Percentiles rank a stretch among this genome's conserved stretches.
These are phyloP conservation scores for Aphelenchoides besseyi DNA, from an alignment of 1,140 invertebrate species.

Conservation along the genomic window DNA sequence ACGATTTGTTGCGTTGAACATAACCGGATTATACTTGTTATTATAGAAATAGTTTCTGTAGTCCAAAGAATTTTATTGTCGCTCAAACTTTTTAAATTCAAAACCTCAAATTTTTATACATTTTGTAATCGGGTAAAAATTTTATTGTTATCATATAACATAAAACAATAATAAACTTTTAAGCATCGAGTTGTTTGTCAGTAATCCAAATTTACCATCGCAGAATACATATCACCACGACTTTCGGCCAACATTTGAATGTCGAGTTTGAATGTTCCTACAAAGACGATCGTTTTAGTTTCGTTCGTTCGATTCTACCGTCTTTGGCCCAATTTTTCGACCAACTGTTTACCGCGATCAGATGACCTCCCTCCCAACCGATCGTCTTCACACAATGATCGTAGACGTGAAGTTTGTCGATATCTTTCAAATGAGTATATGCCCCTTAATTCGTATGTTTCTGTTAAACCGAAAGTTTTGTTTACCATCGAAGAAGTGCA, in stretches of 20 bases:
- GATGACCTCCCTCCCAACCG: constrained; percentile 2
- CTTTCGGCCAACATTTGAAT: constrained; percentile 10
- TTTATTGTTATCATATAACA: neutral
- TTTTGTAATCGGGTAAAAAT: neutral
- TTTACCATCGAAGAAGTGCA: no score
- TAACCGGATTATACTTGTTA: neutral
- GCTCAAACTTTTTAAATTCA: neutral
- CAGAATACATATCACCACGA: constrained; percentile 15
- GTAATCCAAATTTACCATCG: neutral
- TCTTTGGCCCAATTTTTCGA: constrained; percentile 12
- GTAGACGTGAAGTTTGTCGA: constrained; percentile 19
- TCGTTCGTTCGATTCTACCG: neutral
- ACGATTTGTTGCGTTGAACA: constrained; percentile 2
- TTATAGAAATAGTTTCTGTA: neutral
- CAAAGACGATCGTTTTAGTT: neutral
- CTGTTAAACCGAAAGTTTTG: neutral
- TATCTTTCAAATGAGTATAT: neutral
- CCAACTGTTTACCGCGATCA: constrained; percentile 11
- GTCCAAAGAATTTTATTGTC: neutral
- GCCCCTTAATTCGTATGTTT: neutral
- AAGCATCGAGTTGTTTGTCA: neutral
- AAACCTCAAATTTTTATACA: neutral
- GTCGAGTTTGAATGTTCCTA: constrained; percentile 18
- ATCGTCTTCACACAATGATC: constrained; percentile 20
- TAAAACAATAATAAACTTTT: neutral